Base-by-base conservation (phyloP, 2,797 vertebrate species). In the Otolemur crassicaudatus region DNA sequence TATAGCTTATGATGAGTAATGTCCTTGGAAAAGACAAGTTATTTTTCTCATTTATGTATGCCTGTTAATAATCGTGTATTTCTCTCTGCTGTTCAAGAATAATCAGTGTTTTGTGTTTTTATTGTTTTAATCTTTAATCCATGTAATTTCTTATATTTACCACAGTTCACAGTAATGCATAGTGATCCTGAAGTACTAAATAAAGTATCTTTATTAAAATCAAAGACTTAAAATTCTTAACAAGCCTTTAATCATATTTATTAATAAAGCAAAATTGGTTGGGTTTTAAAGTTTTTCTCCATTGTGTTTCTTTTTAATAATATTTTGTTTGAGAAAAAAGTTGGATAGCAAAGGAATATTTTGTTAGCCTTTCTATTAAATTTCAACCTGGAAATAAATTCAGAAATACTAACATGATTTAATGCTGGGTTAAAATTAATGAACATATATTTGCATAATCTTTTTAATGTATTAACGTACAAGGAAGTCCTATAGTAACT, bases 171-270 rank as follows among this genome's bases (percentile, higher is more conserved):
- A n/a, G 53, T 77, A 69, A 17, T 49, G 25, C 16, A 5, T 29
- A 90, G 9, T 53, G n/a, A 31, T 87, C 70, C 40, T 40, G 31
- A 63, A 90, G n/a, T n/a, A 53, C 9, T 72, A 34, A 46, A 31
- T n/a, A 67, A 67, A 67, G 31, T 67, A 19, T 67, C 31, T 67
- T n/a, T n/a, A 67, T 86, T 93, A 96, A 92, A 96, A 92, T 73
- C 40, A 87, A 43, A 67, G n/a, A 16, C 40, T 88, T 10, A 37
- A 29, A 5, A 27, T 76, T 81, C 73, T 82, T 87, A 5, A 5
- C 1, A 81, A 56, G 4, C 16, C 46, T 81, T 20, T 82, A 88
- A 86, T 94, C 43, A 60, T 85, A 72, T 86, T 93, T 85, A 7
- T 87, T 86, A 58, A 82, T 90, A 81, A 60, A 40, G 29, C 67